These are phyloP conservation scores for Rambutsinella grinnellia DNA, from an alignment of 2,888 invertebrate species.

Conservation along the genomic window DNA sequence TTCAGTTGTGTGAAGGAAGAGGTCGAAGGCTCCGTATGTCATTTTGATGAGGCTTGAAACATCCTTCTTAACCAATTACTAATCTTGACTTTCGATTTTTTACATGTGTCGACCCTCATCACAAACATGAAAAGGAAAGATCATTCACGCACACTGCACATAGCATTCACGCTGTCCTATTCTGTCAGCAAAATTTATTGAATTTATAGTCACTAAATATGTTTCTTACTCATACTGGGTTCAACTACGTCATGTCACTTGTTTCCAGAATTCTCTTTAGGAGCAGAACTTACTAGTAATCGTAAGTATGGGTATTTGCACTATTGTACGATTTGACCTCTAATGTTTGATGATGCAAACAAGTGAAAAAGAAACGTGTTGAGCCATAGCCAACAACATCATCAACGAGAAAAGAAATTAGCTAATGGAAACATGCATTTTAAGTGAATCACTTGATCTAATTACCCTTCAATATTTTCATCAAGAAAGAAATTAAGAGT, in stretches of 20 bases:
- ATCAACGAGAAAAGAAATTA: background rate
- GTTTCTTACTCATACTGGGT: no score
- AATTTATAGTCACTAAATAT: no score
- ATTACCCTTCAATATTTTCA: background rate
- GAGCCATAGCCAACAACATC: background rate
- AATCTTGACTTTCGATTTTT: constrained; percentile 31
- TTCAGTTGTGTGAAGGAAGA: constrained; percentile 18
- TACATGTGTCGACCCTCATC: background rate
- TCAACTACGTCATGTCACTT: no score
- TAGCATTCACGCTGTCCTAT: no score
- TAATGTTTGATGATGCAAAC: background rate
- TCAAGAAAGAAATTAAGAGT: background rate
- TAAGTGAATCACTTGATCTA: background rate
- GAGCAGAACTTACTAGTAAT: no score
- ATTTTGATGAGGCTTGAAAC: background rate
- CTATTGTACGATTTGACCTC: background rate
- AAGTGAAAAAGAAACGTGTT: background rate
- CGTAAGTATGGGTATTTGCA: background rate
- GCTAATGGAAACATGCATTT: background rate
- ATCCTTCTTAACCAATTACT: background rate
- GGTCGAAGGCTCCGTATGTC: background rate
- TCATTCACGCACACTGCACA: constrained; percentile 24
- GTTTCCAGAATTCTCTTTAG: no score
- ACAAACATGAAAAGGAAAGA: constrained; percentile 19
- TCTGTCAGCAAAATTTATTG: no score